These are phyloP conservation scores for Phyllotis vaccarum DNA, from an alignment of 2,797 vertebrate species.

Conservation along the genomic window DNA sequence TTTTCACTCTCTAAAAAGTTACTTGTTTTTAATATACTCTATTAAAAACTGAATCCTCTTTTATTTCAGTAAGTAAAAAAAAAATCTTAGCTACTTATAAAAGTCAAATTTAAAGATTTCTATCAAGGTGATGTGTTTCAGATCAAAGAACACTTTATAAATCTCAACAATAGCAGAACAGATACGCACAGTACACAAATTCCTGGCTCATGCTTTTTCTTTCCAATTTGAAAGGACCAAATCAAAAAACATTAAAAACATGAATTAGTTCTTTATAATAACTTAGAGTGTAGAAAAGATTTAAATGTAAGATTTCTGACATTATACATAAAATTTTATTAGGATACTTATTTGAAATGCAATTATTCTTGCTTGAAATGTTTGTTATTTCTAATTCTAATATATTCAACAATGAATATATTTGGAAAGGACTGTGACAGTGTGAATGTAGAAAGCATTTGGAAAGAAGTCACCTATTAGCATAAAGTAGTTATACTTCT, in stretches of 20 bases:
- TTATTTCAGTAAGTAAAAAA: constrained; percentile 23
- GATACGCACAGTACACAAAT: not conserved
- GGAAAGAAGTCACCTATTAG: not conserved
- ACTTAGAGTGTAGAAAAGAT: not conserved
- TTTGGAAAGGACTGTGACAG: not conserved
- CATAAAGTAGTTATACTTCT: not conserved
- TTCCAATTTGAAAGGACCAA: not conserved
- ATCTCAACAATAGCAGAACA: constrained; percentile 34
- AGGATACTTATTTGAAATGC: constrained; percentile 48
- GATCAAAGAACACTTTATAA: not conserved
- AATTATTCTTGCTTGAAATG: constrained; percentile 1
- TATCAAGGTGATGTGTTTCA: constrained; percentile 10
- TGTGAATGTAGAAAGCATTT: not conserved
- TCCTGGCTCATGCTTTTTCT: constrained; percentile 19
- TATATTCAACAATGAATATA: not conserved
- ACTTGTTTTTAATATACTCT: not conserved
- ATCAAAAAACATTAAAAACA: constrained; percentile 14
- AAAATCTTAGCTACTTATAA: constrained; percentile 19
- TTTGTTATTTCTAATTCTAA: constrained; percentile 15
- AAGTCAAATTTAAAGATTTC: constrained; percentile 35
- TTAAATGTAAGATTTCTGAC: constrained; percentile 22
- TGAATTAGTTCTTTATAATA: constrained; percentile 30
- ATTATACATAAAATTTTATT: not conserved
- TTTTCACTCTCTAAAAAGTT: not conserved
- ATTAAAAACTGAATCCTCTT: not conserved